A percentile compares a stretch with the other conserved stretches of the same genome.
These are phyloP conservation scores for Cordylochernes scorpioides DNA, from an alignment of 2,888 invertebrate genomes.

Conservation along the genomic window DNA sequence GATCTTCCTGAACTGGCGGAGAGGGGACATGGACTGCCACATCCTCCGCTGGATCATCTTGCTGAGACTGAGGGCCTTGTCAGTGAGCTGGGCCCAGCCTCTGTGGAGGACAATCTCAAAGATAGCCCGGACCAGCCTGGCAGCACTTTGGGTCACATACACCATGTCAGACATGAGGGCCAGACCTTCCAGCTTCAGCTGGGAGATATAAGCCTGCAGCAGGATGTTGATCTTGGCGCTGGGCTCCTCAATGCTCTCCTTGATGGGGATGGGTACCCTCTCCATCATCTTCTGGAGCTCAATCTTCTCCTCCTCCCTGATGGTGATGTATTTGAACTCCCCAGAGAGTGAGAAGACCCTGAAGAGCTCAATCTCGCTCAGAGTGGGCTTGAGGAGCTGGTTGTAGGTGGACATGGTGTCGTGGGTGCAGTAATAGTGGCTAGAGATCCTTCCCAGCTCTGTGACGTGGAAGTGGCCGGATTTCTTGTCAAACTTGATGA, in stretches of 20 bases:
- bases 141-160: constrained; percentile 89
- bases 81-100: constrained; percentile 91
- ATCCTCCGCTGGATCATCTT: constrained; percentile 31
- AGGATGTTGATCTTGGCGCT: constrained; percentile 86
- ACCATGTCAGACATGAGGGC: constrained; percentile 98
- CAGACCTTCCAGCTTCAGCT: constrained; percentile 88
- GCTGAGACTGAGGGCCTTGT: constrained; percentile 76
- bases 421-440: constrained; percentile 90
- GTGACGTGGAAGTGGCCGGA: constrained; percentile 64
- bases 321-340: constrained; percentile 76
- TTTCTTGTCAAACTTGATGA: constrained; percentile 80
- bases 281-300: constrained; percentile 84
- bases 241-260: constrained; percentile 91
- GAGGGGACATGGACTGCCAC: constrained; percentile 97
- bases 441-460: constrained; percentile 85
- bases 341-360: constrained; percentile 87
- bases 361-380: constrained; percentile 91
- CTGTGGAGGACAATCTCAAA: constrained; percentile 76
- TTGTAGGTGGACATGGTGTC: constrained; percentile 93
- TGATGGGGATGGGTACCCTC: constrained; percentile 91
- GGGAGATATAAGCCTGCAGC: constrained; percentile 90
- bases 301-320: constrained; percentile 81
- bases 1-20: constrained; percentile 87
- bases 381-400: constrained; percentile 74
- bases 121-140: constrained; percentile 75